Evolutionary conservation across 2,888 invertebrate genomes (phyloP), one percentile per base, ranked within the genome.

Genomic region (Campopleginae sp.): DNA sequence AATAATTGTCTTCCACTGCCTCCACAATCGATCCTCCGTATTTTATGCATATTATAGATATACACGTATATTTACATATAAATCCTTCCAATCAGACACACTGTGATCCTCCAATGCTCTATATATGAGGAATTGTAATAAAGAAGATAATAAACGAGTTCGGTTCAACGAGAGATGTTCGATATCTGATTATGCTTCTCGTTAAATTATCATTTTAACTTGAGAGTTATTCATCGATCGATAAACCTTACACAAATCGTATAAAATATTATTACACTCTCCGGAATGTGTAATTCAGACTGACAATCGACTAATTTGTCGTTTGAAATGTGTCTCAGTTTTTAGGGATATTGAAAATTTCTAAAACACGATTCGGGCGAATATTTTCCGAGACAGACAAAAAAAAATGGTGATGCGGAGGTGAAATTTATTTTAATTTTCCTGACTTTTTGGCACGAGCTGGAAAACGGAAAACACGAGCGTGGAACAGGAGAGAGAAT

Each of bases 1-100:
- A 83, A 79, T 84, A 80, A 80, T 84, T 75, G 83, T 84, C 79
- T 10, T 70, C 66, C 68, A 78, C 61, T 75, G 75, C 63, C 70
- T 76, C 46, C 48, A 80, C 80, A 84, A 84, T 84, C 58, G 84
- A 33, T 76, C 65, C 65, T 8, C 12, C 65, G 33, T 44, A 33
- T 27, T 54, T 23, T 54, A 54, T 23, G 23, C 23, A 54, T 14
- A 58, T 58, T 14, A 58, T 58, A 48, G 3, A 27, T 3, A 54
- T 27, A 66, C 44, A 23, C 38, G 7, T 44, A 44, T 23, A 44
- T 68, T 23, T 54, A 65, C 75, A 63, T 71, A 80, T 63, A 38
- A 38, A 58, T 58, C 14, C 27, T 46, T 54, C 63, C 38, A 51
- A 83, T 79, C 79, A 74, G 23, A 70, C 70, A 61, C 63, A 51